Evolutionary conservation across 1,140 invertebrate genomes (phyloP), one percentile per base, ranked within the genome.

Genomic region (Callitettix versicolor): DNA sequence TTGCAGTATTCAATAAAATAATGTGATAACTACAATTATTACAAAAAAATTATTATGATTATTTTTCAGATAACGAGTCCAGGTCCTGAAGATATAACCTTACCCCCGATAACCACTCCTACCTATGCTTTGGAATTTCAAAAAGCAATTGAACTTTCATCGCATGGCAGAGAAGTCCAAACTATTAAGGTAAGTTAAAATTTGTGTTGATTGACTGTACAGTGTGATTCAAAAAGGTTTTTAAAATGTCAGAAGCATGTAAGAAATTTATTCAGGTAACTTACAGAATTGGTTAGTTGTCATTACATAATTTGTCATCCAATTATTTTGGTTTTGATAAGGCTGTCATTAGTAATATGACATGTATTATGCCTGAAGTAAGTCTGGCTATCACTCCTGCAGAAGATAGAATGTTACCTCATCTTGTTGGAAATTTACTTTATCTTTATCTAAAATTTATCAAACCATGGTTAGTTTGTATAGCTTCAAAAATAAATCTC

Each of bases 51-150:
- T 9, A n/a, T 53, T 49, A 20, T 40, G 42, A 17, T 58, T 43
- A 36, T 52, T 40, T 57, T 64, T 46, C 44, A 66, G 63, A 43
- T 61, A 17, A 56, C 58, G 34, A 62, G 56, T 61, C 67, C 73
- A 43, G 67, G 61, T 20, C 69, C 70, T 24, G 73, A 75, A 53
- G 73, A 75, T 40, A 67, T 72, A 53, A 68, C 73, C 20, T 69
- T 76, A 62, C 70, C 73, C 46, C 71, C 78, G 15, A 79, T 80
- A 57, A 78, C 77, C 17, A 80, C 77, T 42, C 72, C 75, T 43
- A 75, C 76, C 6, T 79, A 79, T 65, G 78, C 73, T 3, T 76
- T 79, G 54, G 79, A 81, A 64, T 81, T 84, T 60, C 75, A 81
- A 62, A 75, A 77, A 60, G 78, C 79, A 38, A 77, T 85, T 21